Evolutionary conservation across 1,140 invertebrate genomes (phyloP).

Genomic region (Drosophila tani): DNA sequence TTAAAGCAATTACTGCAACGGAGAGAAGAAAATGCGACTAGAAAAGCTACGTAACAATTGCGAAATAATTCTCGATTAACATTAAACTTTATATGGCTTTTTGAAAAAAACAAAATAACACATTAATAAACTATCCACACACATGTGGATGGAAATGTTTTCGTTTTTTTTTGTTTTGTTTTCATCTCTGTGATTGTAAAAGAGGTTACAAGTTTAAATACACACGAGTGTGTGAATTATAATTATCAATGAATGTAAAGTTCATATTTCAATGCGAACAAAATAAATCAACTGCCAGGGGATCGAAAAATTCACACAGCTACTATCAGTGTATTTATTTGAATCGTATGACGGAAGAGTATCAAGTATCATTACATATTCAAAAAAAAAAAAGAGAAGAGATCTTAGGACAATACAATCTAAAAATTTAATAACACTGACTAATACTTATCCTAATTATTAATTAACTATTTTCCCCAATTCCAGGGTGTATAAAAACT

Average conservation of each 20-base stretch:
- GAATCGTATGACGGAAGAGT: background rate
- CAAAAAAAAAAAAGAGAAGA: too few species aligned
- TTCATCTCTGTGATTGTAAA: constrained; percentile 13
- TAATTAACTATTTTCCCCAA: too few species aligned
- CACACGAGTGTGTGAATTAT: constrained; percentile 32
- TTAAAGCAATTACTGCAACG: constrained; percentile 56
- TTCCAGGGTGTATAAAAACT: too few species aligned
- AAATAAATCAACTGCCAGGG: constrained; percentile 17
- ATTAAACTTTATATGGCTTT: constrained; percentile 46
- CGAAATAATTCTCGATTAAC: constrained; percentile 56
- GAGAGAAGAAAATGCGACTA: constrained; percentile 30
- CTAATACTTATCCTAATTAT: too few species aligned
- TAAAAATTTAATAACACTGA: too few species aligned
- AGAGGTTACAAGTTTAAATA: constrained; percentile 14
- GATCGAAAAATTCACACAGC: constrained; percentile 13
- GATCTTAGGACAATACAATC: too few species aligned
- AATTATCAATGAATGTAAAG: constrained; percentile 43
- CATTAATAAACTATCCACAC: constrained; percentile 24
- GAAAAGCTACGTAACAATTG: constrained; percentile 50
- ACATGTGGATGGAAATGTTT: constrained; percentile 9
- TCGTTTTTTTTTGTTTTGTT: constrained; percentile 4
- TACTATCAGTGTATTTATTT: background rate
- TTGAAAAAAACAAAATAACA: constrained; percentile 17
- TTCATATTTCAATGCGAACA: constrained; percentile 15
- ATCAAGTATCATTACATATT: too few species aligned